These are phyloP conservation scores for Vidua macroura DNA, from an alignment of 2,113 vertebrate genomes.

Conservation along the genomic window DNA sequence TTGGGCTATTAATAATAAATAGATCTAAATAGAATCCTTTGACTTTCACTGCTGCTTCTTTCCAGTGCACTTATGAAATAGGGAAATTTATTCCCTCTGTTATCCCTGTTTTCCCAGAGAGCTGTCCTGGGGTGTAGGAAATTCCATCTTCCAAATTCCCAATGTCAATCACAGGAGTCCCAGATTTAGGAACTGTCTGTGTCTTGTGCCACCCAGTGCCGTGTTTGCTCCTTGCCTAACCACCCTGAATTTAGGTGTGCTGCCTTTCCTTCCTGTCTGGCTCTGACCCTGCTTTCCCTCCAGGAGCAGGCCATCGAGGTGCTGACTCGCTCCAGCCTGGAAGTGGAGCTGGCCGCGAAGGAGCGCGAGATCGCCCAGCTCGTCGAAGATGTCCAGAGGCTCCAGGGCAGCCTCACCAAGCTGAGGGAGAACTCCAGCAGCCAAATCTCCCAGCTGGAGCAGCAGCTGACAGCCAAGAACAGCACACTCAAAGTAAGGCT, in stretches of 20 bases:
- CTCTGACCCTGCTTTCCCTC: fast-evolving
- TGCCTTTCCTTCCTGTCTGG: neutral
- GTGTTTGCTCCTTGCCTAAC: neutral
- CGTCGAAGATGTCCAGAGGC: slow-evolving; percentile 94
- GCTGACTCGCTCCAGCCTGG: slow-evolving; percentile 86
- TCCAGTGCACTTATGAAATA: neutral
- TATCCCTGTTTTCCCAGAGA: neutral
- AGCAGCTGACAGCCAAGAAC: slow-evolving; percentile 92
- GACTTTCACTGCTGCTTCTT: slow-evolving; percentile 10
- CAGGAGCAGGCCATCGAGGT: slow-evolving; percentile 87
- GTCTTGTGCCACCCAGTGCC: fast-evolving
- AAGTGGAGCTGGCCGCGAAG: slow-evolving; percentile 93
- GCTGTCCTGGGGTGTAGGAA: neutral
- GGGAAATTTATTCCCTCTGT: neutral
- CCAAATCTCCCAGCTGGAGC: slow-evolving; percentile 92
- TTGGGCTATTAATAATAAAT: slow-evolving; percentile 63
- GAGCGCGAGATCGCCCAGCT: slow-evolving; percentile 95
- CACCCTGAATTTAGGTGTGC: neutral
- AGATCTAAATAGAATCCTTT: slow-evolving; percentile 36
- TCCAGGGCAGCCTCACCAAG: slow-evolving; percentile 95
- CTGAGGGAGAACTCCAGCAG: slow-evolving; percentile 91
- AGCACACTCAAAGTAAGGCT: slow-evolving; percentile 86
- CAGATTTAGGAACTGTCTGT: neutral
- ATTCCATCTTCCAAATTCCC: neutral
- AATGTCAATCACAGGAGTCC: fast-evolving